phyloP scores from a whole-genome alignment of 2,888 invertebrate genomes.

The Notodonta ziczac region DNA sequence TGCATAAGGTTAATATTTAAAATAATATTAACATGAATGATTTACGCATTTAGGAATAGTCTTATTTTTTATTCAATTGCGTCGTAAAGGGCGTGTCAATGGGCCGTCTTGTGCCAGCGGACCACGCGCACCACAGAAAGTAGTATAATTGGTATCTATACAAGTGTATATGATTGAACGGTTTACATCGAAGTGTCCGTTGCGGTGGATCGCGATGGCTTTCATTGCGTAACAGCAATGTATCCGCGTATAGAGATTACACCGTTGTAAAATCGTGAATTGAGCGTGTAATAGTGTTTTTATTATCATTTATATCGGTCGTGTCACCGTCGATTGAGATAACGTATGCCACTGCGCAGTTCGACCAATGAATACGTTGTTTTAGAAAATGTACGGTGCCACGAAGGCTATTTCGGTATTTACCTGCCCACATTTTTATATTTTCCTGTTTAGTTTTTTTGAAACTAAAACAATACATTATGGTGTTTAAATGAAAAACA shows the following conservation, averaged over 20 bases:
- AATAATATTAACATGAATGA: neutral
- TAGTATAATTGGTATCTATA: conserved; percentile 5
- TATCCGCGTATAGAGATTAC: conserved; percentile 31
- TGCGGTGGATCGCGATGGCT: conserved; percentile 15
- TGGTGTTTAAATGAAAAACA: no score
- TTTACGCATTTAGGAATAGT: conserved; percentile 9
- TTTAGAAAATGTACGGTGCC: conserved; percentile 46
- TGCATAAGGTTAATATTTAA: neutral
- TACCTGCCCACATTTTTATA: no score
- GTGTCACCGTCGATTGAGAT: conserved; percentile 68
- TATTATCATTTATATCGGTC: conserved; percentile 73
- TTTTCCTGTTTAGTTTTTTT: conserved; percentile 11
- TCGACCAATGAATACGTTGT: conserved; percentile 53
- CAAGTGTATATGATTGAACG: conserved; percentile 26
- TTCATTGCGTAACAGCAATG: conserved; percentile 46
- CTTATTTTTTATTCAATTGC: conserved; percentile 35
- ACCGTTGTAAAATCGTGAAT: conserved; percentile 39
- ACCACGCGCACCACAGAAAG: conserved; percentile 36
- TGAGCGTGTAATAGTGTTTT: conserved; percentile 55
- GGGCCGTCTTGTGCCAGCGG: conserved; percentile 37
- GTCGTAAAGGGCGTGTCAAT: conserved; percentile 43
- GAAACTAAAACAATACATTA: neutral
- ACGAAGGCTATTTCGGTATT: conserved; percentile 19
- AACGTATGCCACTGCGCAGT: conserved; percentile 74
- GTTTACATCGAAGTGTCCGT: conserved; percentile 41